These are phyloP conservation scores for Vicugna pacos DNA, from an alignment of 2,113 vertebrate genomes.

Conservation along the genomic window DNA sequence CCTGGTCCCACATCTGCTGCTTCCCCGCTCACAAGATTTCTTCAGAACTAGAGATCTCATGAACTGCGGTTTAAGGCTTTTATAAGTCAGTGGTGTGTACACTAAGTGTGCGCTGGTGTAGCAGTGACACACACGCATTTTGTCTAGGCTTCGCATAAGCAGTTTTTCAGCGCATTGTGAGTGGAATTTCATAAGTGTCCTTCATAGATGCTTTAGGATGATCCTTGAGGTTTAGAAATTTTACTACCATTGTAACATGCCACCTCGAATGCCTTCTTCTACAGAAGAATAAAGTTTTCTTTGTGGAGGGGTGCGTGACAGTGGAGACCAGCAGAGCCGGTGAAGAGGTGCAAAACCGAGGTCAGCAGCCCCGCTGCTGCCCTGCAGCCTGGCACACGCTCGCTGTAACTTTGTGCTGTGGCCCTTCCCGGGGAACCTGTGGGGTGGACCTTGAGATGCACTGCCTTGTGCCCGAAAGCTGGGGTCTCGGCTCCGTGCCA, in stretches of 20 bases:
- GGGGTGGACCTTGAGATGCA: background rate
- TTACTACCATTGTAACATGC: rapidly evolving
- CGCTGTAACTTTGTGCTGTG: background rate
- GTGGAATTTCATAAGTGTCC: background rate
- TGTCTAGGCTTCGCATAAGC: background rate
- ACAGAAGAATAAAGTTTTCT: background rate
- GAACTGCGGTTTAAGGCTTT: background rate
- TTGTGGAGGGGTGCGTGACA: rapidly evolving
- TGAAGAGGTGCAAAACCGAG: rapidly evolving
- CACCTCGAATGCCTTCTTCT: background rate
- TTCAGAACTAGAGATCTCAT: background rate
- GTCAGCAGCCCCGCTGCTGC: background rate
- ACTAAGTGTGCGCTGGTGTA: rapidly evolving
- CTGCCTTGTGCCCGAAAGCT: rapidly evolving
- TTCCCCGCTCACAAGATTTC: rapidly evolving
- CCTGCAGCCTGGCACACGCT: rapidly evolving
- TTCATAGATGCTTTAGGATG: background rate
- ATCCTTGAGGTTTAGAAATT: background rate
- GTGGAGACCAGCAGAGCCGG: background rate
- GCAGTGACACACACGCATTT: background rate
- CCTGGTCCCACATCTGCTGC: no score
- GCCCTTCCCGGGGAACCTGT: rapidly evolving
- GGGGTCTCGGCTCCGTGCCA: rapidly evolving
- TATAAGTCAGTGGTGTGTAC: rapidly evolving
- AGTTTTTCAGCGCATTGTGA: background rate